These are phyloP conservation scores for Eurystomus gularis DNA, from an alignment of 2,113 vertebrate genomes.

Conservation along the genomic window DNA sequence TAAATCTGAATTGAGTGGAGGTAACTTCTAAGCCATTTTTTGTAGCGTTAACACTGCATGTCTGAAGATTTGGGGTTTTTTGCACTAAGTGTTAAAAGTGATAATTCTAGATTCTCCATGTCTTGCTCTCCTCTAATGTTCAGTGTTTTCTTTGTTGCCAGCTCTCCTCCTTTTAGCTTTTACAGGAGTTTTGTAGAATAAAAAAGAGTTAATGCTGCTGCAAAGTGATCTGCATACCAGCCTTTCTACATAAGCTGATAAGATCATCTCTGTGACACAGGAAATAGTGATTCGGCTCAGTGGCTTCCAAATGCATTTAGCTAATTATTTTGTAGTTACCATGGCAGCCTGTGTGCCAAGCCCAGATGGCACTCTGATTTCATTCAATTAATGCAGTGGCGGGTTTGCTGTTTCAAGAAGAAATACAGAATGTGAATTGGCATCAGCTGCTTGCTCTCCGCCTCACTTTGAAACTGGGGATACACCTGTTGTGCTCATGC, in stretches of 20 bases:
- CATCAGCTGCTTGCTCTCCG: background rate
- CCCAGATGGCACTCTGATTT: constrained; percentile 47
- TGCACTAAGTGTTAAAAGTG: background rate
- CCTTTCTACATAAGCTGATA: background rate
- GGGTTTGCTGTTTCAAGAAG: constrained; percentile 6
- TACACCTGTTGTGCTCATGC: background rate
- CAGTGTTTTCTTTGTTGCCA: background rate
- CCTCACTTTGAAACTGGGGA: background rate
- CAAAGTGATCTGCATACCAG: background rate
- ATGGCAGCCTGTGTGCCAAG: constrained; percentile 27
- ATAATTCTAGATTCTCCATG: background rate
- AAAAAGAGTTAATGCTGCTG: background rate
- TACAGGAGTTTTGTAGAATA: background rate
- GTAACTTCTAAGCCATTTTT: background rate
- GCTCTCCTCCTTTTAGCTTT: background rate
- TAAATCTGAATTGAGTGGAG: background rate
- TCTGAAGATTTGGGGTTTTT: background rate
- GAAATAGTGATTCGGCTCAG: constrained; percentile 4
- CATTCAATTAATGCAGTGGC: constrained; percentile 5
- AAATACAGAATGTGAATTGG: background rate
- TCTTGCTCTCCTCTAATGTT: background rate
- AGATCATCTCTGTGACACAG: constrained; percentile 23
- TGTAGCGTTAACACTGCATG: background rate
- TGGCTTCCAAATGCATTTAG: constrained; percentile 45
- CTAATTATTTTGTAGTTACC: constrained; percentile 58